A percentile compares a stretch with the other conserved stretches of the same genome.
Evolutionary conservation across 2,888 invertebrate species (phyloP).

Genomic region (Polietes domitor): DNA sequence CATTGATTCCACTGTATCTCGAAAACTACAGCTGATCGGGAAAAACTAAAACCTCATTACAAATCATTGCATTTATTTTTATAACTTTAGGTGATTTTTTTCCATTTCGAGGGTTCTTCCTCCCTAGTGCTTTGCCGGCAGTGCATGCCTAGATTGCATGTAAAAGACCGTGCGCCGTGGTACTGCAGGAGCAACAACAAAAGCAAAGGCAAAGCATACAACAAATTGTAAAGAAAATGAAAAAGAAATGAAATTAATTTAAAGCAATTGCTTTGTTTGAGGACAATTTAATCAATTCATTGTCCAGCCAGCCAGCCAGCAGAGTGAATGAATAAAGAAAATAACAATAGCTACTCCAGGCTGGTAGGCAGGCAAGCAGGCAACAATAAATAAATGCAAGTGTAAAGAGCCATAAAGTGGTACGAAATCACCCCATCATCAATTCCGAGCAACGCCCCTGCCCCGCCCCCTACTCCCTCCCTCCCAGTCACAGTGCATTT

Average conservation of each 20-base stretch:
- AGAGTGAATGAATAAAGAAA: constrained; percentile 21
- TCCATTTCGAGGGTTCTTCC: too few species aligned
- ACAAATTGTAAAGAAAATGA: constrained; percentile 38
- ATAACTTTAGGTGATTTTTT: too few species aligned
- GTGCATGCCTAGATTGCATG: too few species aligned
- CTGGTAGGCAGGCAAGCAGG: too few species aligned
- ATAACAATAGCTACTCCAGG: constrained; percentile 12
- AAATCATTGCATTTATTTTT: too few species aligned
- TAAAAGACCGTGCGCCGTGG: too few species aligned
- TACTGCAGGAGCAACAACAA: background rate
- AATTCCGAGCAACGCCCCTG: background rate
- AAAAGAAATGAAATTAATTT: constrained; percentile 80
- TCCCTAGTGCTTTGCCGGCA: too few species aligned
- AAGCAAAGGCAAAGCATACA: background rate
- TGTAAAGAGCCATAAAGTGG: constrained; percentile 15
- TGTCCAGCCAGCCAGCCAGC: constrained; percentile 38
- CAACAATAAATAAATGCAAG: background rate
- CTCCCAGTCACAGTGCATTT: background rate
- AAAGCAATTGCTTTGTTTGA: constrained; percentile 81
- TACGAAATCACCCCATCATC: background rate
- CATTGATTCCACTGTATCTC: too few species aligned
- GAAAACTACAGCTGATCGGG: too few species aligned
- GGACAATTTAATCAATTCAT: constrained; percentile 80
- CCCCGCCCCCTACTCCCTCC: background rate
- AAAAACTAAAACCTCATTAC: too few species aligned